Evolutionary conservation across 2,888 invertebrate species (phyloP).

Genomic region (Parasteatoda lunata): DNA sequence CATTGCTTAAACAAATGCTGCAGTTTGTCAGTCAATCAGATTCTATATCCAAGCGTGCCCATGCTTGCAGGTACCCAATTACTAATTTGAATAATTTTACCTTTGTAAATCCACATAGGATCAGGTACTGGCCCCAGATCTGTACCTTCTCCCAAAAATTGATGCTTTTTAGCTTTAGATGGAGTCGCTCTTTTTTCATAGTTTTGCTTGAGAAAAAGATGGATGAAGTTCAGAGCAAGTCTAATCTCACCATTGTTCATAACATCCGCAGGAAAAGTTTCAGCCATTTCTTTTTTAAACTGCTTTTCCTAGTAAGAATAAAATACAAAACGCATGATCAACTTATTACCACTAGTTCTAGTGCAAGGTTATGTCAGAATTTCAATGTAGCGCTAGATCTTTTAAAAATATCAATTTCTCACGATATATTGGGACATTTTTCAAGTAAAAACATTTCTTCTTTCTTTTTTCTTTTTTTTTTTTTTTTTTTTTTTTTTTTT

Average conservation of each 20-base stretch:
- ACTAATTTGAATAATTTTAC: not conserved
- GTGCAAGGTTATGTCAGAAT: no score
- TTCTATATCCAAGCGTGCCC: no score
- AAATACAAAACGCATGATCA: not conserved
- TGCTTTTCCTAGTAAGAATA: not conserved
- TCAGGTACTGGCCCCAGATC: not conserved
- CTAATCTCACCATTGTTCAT: not conserved
- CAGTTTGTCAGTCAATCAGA: no score
- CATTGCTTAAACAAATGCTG: no score
- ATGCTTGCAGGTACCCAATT: no score
- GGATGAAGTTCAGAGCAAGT: not conserved
- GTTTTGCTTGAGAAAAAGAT: not conserved
- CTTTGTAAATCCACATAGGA: constrained; percentile 1
- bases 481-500: no score
- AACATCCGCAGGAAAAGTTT: not conserved
- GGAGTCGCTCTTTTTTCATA: not conserved
- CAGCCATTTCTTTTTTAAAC: not conserved
- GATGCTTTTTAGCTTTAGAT: not conserved
- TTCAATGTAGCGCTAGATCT: no score
- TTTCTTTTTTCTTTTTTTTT: no score
- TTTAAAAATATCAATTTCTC: no score
- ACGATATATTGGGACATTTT: no score
- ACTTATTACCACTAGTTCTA: no score
- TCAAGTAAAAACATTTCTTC: no score
- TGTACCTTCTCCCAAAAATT: not conserved